Evolutionary conservation across 2,113 vertebrate genomes (phyloP).

Genomic region (Cephalopholis sonnerati): DNA sequence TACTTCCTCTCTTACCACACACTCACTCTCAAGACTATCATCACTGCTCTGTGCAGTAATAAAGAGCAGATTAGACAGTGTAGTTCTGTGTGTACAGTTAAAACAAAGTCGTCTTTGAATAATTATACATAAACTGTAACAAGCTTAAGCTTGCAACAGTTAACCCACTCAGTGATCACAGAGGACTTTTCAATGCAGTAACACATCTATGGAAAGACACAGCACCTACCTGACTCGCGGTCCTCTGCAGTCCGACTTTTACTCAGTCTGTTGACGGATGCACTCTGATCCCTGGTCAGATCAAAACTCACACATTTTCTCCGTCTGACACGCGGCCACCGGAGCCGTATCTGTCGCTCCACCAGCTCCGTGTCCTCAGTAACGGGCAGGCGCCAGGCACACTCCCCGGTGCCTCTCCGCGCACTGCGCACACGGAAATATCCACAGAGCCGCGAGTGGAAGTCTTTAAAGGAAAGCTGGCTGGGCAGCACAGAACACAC

Average conservation of each 20-base stretch:
- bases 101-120: too few species aligned
- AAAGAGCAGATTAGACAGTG: neutral
- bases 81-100: neutral
- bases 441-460: constrained; percentile 85
- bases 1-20: neutral
- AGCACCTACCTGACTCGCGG: constrained; percentile 64
- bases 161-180: neutral
- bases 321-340: constrained; percentile 81
- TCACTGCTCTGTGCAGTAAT: neutral
- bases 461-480: constrained; percentile 82
- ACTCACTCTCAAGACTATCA: neutral
- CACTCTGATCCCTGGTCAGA: constrained; percentile 55
- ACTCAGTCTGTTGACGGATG: neutral
- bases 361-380: constrained; percentile 84
- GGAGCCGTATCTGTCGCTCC: constrained; percentile 82
- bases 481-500: constrained; percentile 67
- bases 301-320: constrained; percentile 84
- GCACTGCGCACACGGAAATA: constrained; percentile 77
- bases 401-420: constrained; percentile 15
- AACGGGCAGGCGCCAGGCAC: constrained; percentile 71
- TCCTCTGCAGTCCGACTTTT: constrained; percentile 28
- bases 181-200: neutral
- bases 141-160: too few species aligned
- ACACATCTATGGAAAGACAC: neutral
- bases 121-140: too few species aligned